Percentiles rank a stretch among this genome's conserved stretches.
phyloP scores from a whole-genome alignment of 2,797 vertebrate species.

The Pseudocheirus occidentalis region DNA sequence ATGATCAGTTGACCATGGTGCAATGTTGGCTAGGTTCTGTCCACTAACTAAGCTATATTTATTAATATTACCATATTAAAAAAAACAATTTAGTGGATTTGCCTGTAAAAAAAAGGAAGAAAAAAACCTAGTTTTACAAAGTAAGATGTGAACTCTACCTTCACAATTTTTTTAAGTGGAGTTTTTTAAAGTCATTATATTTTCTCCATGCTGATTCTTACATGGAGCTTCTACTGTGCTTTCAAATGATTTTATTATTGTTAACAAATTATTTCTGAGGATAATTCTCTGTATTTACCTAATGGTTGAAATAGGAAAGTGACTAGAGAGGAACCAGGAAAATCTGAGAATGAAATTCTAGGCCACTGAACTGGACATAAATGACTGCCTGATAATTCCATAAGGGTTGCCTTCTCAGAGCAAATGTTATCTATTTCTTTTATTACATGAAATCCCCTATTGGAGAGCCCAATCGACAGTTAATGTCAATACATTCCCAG shows the following conservation, averaged over 20 bases:
- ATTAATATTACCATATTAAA: slow-evolving; percentile 36
- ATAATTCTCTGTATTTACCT: slow-evolving; percentile 35
- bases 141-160: slow-evolving; percentile 41
- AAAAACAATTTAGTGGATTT: slow-evolving; percentile 49
- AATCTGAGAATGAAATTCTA: slow-evolving; percentile 36
- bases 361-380: background rate
- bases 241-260: slow-evolving; percentile 54
- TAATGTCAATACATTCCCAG: slow-evolving; percentile 35
- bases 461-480: slow-evolving; percentile 10
- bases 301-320: slow-evolving; percentile 17
- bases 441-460: slow-evolving; percentile 13
- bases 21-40: background rate
- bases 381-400: slow-evolving; percentile 8
- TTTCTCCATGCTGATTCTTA: slow-evolving; percentile 52
- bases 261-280: slow-evolving; percentile 69
- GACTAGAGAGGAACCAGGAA: background rate
- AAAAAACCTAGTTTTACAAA: slow-evolving; percentile 49
- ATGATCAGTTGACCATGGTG: background rate
- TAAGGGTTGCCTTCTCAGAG: slow-evolving; percentile 25
- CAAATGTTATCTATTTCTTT: slow-evolving; percentile 58
- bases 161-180: slow-evolving; percentile 59
- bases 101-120: slow-evolving; percentile 46
- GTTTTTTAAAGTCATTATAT: slow-evolving; percentile 25
- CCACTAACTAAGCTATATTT: background rate
- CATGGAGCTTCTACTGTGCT: slow-evolving; percentile 36